phyloP scores from a whole-genome alignment of 2,797 vertebrate species.

The Sphenodon punctatus region DNA sequence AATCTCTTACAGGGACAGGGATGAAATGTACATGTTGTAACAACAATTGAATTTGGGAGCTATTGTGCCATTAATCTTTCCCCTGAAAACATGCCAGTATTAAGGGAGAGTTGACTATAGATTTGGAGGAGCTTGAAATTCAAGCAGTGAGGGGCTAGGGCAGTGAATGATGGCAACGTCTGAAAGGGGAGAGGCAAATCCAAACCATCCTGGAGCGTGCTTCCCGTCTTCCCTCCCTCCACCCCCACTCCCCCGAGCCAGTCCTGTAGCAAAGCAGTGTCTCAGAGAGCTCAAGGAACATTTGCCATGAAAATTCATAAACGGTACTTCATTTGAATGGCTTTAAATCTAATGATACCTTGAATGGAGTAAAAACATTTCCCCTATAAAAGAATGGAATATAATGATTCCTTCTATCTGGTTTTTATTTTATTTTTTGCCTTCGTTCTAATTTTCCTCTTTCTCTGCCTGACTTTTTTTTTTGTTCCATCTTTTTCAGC shows the following conservation, averaged over 20 bases:
- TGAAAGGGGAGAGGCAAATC: not conserved
- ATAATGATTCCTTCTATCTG: accelerated
- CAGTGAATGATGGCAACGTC: not conserved
- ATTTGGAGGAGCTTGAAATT: not conserved
- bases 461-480: not conserved
- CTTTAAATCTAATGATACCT: not conserved
- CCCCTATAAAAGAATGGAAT: not conserved
- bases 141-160: not conserved
- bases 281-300: no score
- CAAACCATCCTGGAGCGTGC: no score
- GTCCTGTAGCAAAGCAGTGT: no score
- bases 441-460: not conserved
- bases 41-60: accelerated
- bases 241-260: no score
- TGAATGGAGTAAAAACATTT: not conserved
- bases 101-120: not conserved
- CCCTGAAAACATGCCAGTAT: not conserved
- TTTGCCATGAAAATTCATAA: not conserved
- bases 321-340: not conserved
- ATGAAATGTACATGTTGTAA: not conserved
- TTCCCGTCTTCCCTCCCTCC: no score
- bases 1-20: not conserved
- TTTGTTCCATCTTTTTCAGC: not conserved
- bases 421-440: accelerated
- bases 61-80: not conserved